These are phyloP conservation scores for Buphagus erythrorhynchus DNA, from an alignment of 2,797 vertebrate species.

Conservation along the genomic window DNA sequence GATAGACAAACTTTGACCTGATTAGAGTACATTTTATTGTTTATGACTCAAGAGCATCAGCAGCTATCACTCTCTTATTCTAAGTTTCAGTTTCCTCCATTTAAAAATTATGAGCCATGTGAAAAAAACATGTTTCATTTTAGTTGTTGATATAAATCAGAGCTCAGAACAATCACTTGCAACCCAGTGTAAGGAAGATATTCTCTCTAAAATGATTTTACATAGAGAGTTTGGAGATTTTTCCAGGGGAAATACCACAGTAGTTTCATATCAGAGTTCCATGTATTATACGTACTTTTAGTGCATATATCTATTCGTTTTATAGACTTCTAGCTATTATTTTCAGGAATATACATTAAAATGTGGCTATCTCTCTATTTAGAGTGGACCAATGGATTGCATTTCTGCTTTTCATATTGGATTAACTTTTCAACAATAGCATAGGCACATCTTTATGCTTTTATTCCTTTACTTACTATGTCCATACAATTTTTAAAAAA, in stretches of 20 bases:
- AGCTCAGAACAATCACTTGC: not conserved
- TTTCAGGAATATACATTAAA: slow-evolving; percentile 31
- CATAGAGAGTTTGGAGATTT: slow-evolving; percentile 49
- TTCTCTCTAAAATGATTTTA: slow-evolving; percentile 86
- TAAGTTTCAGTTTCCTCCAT: not conserved
- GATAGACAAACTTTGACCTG: not conserved
- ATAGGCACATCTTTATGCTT: not conserved
- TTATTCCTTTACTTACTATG: not conserved
- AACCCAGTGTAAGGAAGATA: slow-evolving; percentile 72
- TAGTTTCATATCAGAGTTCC: not conserved
- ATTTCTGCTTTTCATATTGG: not conserved
- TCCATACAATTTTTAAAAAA: not conserved
- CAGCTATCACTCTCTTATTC: not conserved
- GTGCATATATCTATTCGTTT: not conserved
- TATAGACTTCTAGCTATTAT: slow-evolving; percentile 18
- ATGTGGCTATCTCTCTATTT: not conserved
- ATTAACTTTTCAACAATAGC: not conserved
- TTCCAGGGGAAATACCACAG: not conserved
- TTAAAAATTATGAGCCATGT: not conserved
- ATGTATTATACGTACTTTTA: not conserved
- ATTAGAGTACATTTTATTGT: not conserved
- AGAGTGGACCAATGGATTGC: not conserved
- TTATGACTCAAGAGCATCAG: not conserved
- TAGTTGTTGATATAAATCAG: not conserved
- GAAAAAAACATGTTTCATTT: not conserved